Percentiles rank a stretch among this genome's conserved stretches.
These are phyloP conservation scores for Neotoxoptera formosana DNA, from an alignment of 1,140 invertebrate genomes.

Conservation along the genomic window DNA sequence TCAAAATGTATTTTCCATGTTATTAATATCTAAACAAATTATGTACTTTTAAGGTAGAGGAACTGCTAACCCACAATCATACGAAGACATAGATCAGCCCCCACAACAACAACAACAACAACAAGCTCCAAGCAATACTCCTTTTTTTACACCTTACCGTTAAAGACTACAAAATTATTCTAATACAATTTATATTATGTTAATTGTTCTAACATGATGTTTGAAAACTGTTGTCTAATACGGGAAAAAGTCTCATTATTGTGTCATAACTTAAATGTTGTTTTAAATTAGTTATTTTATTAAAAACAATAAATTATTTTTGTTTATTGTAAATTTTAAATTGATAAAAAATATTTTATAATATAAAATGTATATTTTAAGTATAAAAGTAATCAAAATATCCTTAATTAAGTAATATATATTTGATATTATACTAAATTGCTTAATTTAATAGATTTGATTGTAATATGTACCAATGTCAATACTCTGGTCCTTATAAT, in stretches of 20 bases:
- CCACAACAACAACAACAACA: background rate
- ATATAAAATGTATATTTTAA: slow-evolving; percentile 34
- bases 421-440: background rate
- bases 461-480: background rate
- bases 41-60: slow-evolving; percentile 39
- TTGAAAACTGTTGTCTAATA: background rate
- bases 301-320: slow-evolving; percentile 10
- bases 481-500: background rate
- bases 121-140: slow-evolving; percentile 41
- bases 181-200: background rate
- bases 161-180: slow-evolving; percentile 46
- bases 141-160: slow-evolving; percentile 55
- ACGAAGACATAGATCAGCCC: slow-evolving; percentile 49
- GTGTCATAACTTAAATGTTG: slow-evolving; percentile 46
- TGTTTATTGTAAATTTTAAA: slow-evolving; percentile 29
- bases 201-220: background rate
- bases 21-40: background rate
- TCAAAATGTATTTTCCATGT: background rate
- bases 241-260: slow-evolving; percentile 22
- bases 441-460: background rate
- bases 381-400: background rate
- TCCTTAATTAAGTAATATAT: background rate
- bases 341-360: slow-evolving; percentile 17
- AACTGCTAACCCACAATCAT: slow-evolving; percentile 41
- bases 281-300: slow-evolving; percentile 28